A percentile compares a stretch with the other conserved stretches of the same genome.
Conservation (phyloP, 2,797 vertebrate genomes). For the Fistularia commersonii region DNA sequence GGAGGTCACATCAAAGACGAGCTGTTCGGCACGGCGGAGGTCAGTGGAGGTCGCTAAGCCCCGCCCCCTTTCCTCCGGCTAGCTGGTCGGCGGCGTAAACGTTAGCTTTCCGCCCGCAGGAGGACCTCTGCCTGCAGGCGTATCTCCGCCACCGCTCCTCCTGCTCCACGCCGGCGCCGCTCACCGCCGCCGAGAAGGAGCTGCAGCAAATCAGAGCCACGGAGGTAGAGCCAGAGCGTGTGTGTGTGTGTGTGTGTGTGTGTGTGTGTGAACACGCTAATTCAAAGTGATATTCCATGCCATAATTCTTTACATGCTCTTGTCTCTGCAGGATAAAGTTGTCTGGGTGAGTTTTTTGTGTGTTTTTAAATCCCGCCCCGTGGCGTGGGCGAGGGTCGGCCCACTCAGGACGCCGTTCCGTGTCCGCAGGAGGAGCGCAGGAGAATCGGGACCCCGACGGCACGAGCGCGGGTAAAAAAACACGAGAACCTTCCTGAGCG, state of each 20-base stretch:
- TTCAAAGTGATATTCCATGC: neutral
- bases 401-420: too few species aligned
- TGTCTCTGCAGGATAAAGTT: constrained; percentile 73
- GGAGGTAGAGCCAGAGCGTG: constrained; percentile 74
- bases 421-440: constrained; percentile 74
- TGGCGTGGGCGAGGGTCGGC: neutral
- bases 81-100: too few species aligned
- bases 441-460: constrained; percentile 65
- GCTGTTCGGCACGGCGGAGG: constrained; percentile 93
- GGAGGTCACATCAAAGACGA: constrained; percentile 96
- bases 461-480: constrained; percentile 69
- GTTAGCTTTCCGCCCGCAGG: constrained; percentile 69
- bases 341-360: constrained; percentile 69
- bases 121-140: constrained; percentile 89
- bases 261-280: too few species aligned
- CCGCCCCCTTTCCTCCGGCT: neutral
- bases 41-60: constrained; percentile 31
- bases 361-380: neutral
- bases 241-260: neutral
- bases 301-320: constrained; percentile 6
- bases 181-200: constrained; percentile 90
- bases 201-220: constrained; percentile 92
- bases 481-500: too few species aligned
- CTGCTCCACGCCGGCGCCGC: constrained; percentile 83
- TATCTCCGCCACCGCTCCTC: constrained; percentile 89